A percentile compares a stretch with the other conserved stretches of the same genome.
These are phyloP conservation scores for Aurelia sp. DNA, from an alignment of 30 jellyfish, hydroid and myxozoan genomes.

Conservation along the genomic window DNA sequence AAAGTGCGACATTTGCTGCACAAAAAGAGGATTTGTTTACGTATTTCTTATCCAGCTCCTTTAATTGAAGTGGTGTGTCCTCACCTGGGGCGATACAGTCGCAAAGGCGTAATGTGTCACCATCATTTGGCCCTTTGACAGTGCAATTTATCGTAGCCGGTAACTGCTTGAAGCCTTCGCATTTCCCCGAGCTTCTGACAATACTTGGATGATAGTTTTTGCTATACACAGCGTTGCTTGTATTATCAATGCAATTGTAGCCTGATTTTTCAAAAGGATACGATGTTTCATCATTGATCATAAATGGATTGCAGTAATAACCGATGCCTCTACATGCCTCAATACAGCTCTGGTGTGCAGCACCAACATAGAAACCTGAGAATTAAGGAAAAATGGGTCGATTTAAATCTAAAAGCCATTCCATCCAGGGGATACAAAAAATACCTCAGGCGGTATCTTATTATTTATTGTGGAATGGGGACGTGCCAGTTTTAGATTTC, in stretches of 20 bases:
- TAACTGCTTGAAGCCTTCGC: conserved; percentile 62
- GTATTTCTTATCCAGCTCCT: too few relatives aligned
- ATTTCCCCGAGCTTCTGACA: not conserved
- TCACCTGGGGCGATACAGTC: conserved; percentile 66
- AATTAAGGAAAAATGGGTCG: too few relatives aligned
- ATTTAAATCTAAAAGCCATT: too few relatives aligned
- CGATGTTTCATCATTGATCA: not conserved
- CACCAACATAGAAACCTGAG: not conserved
- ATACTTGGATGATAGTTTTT: conserved; percentile 64
- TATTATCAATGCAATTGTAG: conserved; percentile 24
- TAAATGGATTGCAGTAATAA: conserved; percentile 37
- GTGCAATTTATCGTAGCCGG: conserved; percentile 47
- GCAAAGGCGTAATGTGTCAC: conserved; percentile 59
- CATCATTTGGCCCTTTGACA: conserved; percentile 37
- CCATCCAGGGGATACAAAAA: too few relatives aligned
- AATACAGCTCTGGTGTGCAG: conserved; percentile 35
- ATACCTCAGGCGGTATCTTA: too few relatives aligned
- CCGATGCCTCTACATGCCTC: conserved; percentile 19
- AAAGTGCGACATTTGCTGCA: too few relatives aligned
- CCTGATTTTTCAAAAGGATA: conserved; percentile 15
- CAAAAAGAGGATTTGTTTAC: too few relatives aligned
- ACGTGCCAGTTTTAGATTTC: too few relatives aligned
- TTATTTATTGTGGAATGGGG: too few relatives aligned
- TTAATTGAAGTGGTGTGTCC: not conserved
- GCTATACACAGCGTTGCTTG: conserved; percentile 32